Evolutionary conservation across 2,113 vertebrate species (phyloP).

Genomic region (Cyanoliseus patagonus): DNA sequence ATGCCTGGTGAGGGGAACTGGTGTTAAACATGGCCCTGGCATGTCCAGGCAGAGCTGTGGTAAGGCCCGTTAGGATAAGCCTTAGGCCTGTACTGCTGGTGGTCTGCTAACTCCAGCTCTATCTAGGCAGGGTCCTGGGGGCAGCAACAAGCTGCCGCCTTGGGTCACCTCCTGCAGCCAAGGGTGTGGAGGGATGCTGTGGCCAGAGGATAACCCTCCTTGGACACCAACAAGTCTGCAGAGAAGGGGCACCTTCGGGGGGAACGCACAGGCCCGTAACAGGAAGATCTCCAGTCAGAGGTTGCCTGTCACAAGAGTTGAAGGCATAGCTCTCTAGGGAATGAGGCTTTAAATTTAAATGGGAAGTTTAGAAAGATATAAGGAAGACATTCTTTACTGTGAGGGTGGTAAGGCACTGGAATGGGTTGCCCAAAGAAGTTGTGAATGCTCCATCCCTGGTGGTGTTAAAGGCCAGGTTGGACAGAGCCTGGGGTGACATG

Average conservation of each 20-base stretch:
- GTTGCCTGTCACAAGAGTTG: neutral
- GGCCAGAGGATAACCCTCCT: neutral
- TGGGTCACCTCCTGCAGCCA: neutral
- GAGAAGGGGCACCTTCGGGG: neutral
- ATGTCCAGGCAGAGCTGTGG: neutral
- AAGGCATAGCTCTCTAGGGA: neutral
- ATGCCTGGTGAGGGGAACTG: neutral
- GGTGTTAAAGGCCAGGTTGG: neutral
- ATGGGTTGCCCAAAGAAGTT: neutral
- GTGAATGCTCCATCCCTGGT: neutral
- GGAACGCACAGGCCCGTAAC: neutral
- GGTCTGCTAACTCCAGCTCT: neutral
- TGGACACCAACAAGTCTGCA: accelerated
- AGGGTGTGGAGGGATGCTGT: neutral
- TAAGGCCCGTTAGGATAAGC: neutral
- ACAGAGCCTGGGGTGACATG: neutral
- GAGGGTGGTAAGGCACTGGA: neutral
- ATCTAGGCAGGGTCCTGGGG: neutral
- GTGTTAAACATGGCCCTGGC: neutral
- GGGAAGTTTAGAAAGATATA: neutral
- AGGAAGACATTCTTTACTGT: neutral
- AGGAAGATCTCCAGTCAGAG: neutral
- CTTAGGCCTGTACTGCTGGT: accelerated
- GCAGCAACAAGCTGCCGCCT: neutral
- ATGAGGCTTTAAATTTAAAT: neutral